These are phyloP conservation scores for Acanthurus leucopareius DNA, from an alignment of 2,797 vertebrate genomes.

Conservation along the genomic window DNA sequence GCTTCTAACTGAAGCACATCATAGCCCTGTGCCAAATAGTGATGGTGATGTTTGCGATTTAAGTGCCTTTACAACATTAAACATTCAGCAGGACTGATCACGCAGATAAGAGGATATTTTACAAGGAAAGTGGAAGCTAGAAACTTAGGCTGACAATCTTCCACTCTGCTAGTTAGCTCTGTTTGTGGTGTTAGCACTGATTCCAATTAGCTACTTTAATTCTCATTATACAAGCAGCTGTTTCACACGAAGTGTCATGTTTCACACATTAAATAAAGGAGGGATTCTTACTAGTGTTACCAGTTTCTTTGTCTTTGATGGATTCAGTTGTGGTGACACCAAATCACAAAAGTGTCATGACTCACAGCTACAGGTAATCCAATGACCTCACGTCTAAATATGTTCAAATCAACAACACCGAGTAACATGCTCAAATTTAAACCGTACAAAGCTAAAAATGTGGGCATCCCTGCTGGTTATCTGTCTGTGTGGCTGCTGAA, in stretches of 20 bases:
- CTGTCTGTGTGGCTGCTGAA: not conserved
- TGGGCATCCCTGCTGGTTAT: too few relatives aligned
- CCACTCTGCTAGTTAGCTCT: not conserved
- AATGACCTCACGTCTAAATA: too few relatives aligned
- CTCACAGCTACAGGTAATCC: conserved; percentile 1
- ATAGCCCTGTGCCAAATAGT: not conserved
- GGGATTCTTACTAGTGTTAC: not conserved
- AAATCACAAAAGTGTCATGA: not conserved
- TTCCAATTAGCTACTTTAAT: not conserved
- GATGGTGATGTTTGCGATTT: not conserved
- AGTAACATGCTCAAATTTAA: too few relatives aligned
- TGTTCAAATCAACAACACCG: too few relatives aligned
- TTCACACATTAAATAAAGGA: not conserved
- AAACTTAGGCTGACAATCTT: too few relatives aligned
- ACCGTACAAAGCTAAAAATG: too few relatives aligned
- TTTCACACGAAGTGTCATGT: not conserved
- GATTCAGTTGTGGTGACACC: not conserved
- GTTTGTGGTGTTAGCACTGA: not conserved
- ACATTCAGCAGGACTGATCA: not conserved
- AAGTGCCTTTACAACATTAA: not conserved
- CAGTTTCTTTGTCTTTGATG: not conserved
- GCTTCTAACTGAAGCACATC: not conserved
- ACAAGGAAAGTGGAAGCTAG: not conserved
- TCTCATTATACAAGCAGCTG: not conserved
- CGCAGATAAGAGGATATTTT: not conserved